Conservation (phyloP, 2,888 invertebrate species). For the Agonopterix heracliana region DNA sequence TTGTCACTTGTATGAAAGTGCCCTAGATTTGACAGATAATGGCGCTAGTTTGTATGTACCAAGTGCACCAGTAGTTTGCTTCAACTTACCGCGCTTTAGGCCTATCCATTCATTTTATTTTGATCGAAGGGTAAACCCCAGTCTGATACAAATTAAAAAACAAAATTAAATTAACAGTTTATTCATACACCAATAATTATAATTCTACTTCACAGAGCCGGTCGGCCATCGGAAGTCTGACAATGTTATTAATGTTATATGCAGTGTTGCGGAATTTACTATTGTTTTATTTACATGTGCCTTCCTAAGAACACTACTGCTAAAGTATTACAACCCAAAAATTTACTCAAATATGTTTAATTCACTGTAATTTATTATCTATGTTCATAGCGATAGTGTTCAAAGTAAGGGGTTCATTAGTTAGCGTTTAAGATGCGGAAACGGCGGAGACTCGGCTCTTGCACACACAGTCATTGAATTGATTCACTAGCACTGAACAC, state of each 20-base stretch:
- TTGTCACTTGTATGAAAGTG: no score
- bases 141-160: slow-evolving; percentile 14
- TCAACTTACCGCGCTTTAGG: no score
- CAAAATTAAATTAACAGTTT: slow-evolving; percentile 62
- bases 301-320: background rate
- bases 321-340: background rate
- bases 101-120: no score
- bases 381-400: background rate
- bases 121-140: no score
- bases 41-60: no score
- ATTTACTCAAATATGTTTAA: slow-evolving; percentile 18
- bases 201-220: slow-evolving; percentile 54
- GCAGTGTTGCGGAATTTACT: background rate
- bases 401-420: background rate
- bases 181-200: slow-evolving; percentile 64
- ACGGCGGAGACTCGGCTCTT: slow-evolving; percentile 63
- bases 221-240: slow-evolving; percentile 19
- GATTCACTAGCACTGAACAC: slow-evolving; percentile 68
- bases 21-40: no score
- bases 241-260: background rate
- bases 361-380: background rate
- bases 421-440: slow-evolving; percentile 50
- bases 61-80: no score
- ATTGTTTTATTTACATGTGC: slow-evolving; percentile 2
- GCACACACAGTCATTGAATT: slow-evolving; percentile 73